phyloP scores from a whole-genome alignment of 1,140 invertebrate genomes.

The Micrasema minimum region DNA sequence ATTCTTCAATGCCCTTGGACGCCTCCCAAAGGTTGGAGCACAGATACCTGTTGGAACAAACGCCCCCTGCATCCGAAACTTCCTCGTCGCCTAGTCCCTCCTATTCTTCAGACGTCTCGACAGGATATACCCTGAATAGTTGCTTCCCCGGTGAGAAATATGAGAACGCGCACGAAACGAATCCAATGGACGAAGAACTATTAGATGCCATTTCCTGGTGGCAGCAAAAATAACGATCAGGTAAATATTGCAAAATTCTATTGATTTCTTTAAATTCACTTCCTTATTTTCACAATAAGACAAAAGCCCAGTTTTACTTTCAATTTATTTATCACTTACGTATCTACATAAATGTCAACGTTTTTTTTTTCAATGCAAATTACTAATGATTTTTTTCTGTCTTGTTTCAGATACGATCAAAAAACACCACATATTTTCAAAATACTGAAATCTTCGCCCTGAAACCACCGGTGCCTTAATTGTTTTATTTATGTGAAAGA shows the following conservation, averaged over 20 bases:
- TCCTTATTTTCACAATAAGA: background rate
- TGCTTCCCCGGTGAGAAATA: slow-evolving; percentile 66
- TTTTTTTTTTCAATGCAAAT: background rate
- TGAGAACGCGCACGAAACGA: slow-evolving; percentile 61
- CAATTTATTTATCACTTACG: background rate
- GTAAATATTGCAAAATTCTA: slow-evolving; percentile 56
- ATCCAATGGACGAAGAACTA: slow-evolving; percentile 79
- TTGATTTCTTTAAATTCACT: background rate
- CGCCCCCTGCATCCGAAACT: slow-evolving; percentile 73
- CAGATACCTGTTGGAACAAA: slow-evolving; percentile 59
- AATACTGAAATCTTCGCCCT: background rate
- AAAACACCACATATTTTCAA: background rate
- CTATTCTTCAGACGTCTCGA: slow-evolving; percentile 75
- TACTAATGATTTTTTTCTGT: slow-evolving; percentile 34
- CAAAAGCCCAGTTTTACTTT: too few species aligned
- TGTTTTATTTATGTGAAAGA: slow-evolving; percentile 19
- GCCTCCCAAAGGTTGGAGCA: slow-evolving; percentile 56
- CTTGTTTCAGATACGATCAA: slow-evolving; percentile 38
- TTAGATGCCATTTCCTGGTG: slow-evolving; percentile 87
- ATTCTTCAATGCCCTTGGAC: slow-evolving; percentile 55
- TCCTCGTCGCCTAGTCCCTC: slow-evolving; percentile 79
- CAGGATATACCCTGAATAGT: slow-evolving; percentile 54
- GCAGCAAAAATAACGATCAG: slow-evolving; percentile 71
- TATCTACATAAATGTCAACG: background rate
- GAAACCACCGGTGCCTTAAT: slow-evolving; percentile 39